Conservation (phyloP, 2,113 vertebrate species). For the Lamprotornis superbus region DNA sequence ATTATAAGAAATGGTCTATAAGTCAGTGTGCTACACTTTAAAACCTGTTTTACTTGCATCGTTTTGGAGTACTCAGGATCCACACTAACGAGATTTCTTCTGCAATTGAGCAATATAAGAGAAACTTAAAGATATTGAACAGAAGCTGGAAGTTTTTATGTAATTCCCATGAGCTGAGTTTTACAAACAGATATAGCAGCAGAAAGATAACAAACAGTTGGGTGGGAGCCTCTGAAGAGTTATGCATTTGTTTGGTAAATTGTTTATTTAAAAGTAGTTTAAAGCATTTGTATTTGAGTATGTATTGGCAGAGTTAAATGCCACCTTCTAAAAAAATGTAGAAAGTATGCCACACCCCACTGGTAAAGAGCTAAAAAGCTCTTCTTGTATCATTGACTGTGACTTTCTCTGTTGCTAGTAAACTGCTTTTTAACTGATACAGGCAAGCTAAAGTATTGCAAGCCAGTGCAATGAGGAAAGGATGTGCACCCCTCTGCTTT, state of each 20-base stretch:
- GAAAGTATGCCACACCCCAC: not conserved
- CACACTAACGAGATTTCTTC: not conserved
- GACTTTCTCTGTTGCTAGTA: not conserved
- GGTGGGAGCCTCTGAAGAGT: not conserved
- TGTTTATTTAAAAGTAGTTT: not conserved
- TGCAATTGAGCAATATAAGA: not conserved
- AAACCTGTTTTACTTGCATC: not conserved
- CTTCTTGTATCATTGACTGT: not conserved
- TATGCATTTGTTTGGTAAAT: not conserved
- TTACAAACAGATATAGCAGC: not conserved
- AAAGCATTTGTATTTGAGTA: not conserved
- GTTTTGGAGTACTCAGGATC: not conserved
- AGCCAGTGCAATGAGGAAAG: not conserved
- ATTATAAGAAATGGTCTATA: not conserved
- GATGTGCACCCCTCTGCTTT: not conserved
- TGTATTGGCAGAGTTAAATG: not conserved
- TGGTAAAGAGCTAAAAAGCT: not conserved
- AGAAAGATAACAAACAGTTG: not conserved
- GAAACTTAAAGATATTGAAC: not conserved
- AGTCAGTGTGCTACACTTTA: not conserved
- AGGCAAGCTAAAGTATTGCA: not conserved
- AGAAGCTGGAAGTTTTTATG: not conserved
- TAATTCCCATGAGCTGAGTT: not conserved
- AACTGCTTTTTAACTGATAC: not conserved
- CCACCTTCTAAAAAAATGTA: not conserved